These are phyloP conservation scores for Xanthorhoe designata DNA, from an alignment of 2,888 invertebrate species.

Conservation along the genomic window DNA sequence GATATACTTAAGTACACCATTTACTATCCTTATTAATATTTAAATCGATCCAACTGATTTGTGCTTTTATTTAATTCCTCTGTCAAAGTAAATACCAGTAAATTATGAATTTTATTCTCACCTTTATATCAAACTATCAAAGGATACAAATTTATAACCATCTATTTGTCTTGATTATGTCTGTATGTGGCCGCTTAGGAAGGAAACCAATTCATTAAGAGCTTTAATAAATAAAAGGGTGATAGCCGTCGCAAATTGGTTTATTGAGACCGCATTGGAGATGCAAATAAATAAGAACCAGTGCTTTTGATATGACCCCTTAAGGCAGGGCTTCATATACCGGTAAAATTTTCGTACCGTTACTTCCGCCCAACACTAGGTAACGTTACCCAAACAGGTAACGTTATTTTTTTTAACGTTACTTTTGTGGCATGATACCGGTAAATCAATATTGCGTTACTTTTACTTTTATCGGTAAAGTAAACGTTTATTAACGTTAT, in stretches of 20 bases:
- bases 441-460: no score
- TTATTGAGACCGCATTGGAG: conserved; percentile 75
- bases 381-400: no score
- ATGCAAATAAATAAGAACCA: conserved; percentile 59
- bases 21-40: no score
- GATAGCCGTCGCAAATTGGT: conserved; percentile 73
- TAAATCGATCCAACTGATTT: no score
- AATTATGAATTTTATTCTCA: neutral
- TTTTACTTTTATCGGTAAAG: no score
- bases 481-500: no score
- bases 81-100: neutral
- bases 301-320: conserved; percentile 16
- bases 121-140: neutral
- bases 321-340: no score
- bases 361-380: no score
- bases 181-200: neutral
- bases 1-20: no score
- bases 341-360: no score
- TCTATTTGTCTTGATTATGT: neutral
- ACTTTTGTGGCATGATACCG: no score
- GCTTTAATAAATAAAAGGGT: conserved; percentile 15
- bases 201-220: conserved; percentile 2
- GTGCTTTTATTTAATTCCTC: neutral
- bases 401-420: no score
- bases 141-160: neutral